Percentiles rank a stretch among this genome's conserved stretches.
These are phyloP conservation scores for Drosophila lacteicornis DNA, from an alignment of 1,140 invertebrate species.

Conservation along the genomic window DNA sequence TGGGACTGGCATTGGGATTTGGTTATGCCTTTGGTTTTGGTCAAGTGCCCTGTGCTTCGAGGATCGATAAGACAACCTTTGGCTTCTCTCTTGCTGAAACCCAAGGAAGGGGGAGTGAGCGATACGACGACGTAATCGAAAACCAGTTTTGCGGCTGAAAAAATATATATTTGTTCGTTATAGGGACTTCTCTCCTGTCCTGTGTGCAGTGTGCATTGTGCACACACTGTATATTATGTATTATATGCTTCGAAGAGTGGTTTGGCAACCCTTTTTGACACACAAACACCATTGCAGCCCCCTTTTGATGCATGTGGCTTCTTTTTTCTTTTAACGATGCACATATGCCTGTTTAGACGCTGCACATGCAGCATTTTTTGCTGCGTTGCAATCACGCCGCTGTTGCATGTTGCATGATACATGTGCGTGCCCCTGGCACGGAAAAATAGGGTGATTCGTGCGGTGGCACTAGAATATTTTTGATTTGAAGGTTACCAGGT, in stretches of 20 bases:
- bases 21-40: constrained; percentile 33
- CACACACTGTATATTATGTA: constrained; percentile 6
- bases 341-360: constrained; percentile 40
- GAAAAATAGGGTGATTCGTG: constrained; percentile 45
- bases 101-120: not conserved
- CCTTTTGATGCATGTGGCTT: constrained; percentile 20
- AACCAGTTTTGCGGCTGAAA: constrained; percentile 61
- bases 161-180: constrained; percentile 46
- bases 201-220: constrained; percentile 15
- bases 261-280: constrained; percentile 82
- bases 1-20: not conserved
- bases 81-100: constrained; percentile 38
- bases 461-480: not conserved
- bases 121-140: constrained; percentile 63
- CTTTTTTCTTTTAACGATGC: constrained; percentile 36
- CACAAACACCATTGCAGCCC: constrained; percentile 68
- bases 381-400: constrained; percentile 68
- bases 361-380: constrained; percentile 56
- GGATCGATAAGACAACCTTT: constrained; percentile 75
- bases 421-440: constrained; percentile 29
- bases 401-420: constrained; percentile 71
- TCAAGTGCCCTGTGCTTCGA: constrained; percentile 60
- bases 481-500: not conserved
- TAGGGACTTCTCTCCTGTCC: constrained; percentile 61
- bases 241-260: constrained; percentile 49